Percentiles rank a stretch among this genome's conserved stretches.
Evolutionary conservation across 2,797 vertebrate species (phyloP).

Genomic region (Benthosema pterotum): DNA sequence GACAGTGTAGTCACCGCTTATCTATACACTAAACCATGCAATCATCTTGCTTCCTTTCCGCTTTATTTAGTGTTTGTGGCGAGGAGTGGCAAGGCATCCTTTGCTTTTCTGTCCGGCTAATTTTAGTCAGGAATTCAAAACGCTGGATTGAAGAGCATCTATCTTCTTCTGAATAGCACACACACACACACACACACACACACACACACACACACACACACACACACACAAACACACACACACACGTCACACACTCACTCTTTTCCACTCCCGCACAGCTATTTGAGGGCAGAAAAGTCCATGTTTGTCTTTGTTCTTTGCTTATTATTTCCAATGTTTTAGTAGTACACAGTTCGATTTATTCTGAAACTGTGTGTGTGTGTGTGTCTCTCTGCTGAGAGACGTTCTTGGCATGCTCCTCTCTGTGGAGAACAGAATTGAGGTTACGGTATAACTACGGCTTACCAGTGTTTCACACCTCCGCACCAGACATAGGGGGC

Average conservation of each 20-base stretch:
- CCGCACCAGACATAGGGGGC: slow-evolving; percentile 47
- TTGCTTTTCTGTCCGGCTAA: slow-evolving; percentile 68
- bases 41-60: slow-evolving; percentile 50
- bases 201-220: slow-evolving; percentile 16
- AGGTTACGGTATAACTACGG: slow-evolving; percentile 45
- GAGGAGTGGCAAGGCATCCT: slow-evolving; percentile 48
- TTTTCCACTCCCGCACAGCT: slow-evolving; percentile 15
- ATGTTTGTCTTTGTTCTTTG: slow-evolving; percentile 14
- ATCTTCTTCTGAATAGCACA: slow-evolving; percentile 25
- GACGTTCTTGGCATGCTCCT: slow-evolving; percentile 26
- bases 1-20: slow-evolving; percentile 28
- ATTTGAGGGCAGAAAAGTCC: slow-evolving; percentile 21
- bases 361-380: slow-evolving; percentile 22
- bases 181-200: neutral
- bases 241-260: neutral
- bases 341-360: slow-evolving; percentile 28
- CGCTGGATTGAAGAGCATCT: slow-evolving; percentile 65
- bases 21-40: slow-evolving; percentile 43
- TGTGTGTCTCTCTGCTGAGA: slow-evolving; percentile 36
- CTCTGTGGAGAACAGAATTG: slow-evolving; percentile 52
- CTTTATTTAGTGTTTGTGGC: slow-evolving; percentile 55
- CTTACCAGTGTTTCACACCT: slow-evolving; percentile 63
- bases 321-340: slow-evolving; percentile 7
- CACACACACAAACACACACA: neutral
- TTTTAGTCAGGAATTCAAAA: slow-evolving; percentile 77